phyloP scores from a whole-genome alignment of 1,140 invertebrate species.

The Homarus americanus region DNA sequence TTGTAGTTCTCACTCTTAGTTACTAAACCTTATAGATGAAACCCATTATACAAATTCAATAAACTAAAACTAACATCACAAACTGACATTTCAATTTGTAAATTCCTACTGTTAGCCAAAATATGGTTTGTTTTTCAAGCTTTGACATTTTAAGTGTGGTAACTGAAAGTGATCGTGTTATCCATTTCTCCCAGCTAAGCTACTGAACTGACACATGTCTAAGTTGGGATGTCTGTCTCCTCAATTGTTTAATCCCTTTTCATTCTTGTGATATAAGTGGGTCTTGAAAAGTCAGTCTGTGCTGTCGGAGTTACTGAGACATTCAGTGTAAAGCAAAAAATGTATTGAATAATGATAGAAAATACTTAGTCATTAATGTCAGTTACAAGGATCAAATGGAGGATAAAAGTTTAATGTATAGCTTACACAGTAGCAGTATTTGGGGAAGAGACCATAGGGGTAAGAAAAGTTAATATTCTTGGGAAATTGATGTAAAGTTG shows the following conservation, averaged over 20 bases:
- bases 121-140: background rate
- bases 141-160: background rate
- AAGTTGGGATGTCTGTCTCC: background rate
- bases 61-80: conserved; percentile 20
- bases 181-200: background rate
- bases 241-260: background rate
- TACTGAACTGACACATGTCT: background rate
- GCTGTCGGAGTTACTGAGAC: background rate
- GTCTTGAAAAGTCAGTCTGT: conserved; percentile 28
- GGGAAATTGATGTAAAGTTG: background rate
- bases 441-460: too few relatives aligned
- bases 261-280: background rate
- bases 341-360: background rate
- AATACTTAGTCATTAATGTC: background rate
- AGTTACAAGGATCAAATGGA: background rate
- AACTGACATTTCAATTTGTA: conserved; percentile 29
- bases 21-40: conserved; percentile 1
- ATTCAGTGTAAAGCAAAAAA: background rate
- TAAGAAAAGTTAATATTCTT: background rate
- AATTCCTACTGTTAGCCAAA: background rate
- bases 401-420: background rate
- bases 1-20: background rate
- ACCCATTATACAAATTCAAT: background rate
- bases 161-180: background rate
- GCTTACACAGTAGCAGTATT: too few relatives aligned